Evolutionary conservation across 2,113 vertebrate species (phyloP), one percentile per base, ranked within the genome.

Genomic region (Glaucomys volans): DNA sequence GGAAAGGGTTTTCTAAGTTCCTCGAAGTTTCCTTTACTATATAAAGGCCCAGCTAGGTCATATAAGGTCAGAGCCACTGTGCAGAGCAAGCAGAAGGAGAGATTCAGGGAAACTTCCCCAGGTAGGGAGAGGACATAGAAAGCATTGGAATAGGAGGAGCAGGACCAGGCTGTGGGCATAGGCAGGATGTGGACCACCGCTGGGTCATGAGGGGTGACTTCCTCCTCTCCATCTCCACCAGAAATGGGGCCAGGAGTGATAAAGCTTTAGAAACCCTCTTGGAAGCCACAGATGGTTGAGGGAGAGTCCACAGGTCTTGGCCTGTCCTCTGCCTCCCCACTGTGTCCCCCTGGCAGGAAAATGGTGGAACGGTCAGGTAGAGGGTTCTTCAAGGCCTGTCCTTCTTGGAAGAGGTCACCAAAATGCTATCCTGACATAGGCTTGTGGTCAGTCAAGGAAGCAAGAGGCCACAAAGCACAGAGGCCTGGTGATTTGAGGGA

Each of bases 141-240:
- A n/a, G 16, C 0, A 1, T 44, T 40, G 10, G 20, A 24, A 0
- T 0, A 3, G 64, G 67, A 50, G 79, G 59, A 10, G 24, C 16
- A 22, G 59, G 0, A 22, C 26, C 76, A 24, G 18, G 20, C 80
- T 22, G 79, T n/a, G 22, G 42, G n/a, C 9, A 12, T 26, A n/a
- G 3, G 32, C 8, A 72, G 50, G 9, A 1, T 17, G 57, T 52
- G 28, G 5, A 22, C 7, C 54, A 9, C 0, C 18, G 17, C 22
- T 22, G 32, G 47, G 66, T 72, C 57, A 0, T 3, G 32, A 52
- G 52, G 35, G 77, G 32, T 17, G 47, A 50, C 64, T 52, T 24
- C 12, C 12, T 69, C 17, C 28, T 26, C 44, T 9, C 4, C 30
- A 0, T 11, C 24, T 17, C 57, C 47, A 24, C 40, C 28, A 42